Conservation (phyloP, 2,113 vertebrate species). For the Hipposideros armiger region DNA sequence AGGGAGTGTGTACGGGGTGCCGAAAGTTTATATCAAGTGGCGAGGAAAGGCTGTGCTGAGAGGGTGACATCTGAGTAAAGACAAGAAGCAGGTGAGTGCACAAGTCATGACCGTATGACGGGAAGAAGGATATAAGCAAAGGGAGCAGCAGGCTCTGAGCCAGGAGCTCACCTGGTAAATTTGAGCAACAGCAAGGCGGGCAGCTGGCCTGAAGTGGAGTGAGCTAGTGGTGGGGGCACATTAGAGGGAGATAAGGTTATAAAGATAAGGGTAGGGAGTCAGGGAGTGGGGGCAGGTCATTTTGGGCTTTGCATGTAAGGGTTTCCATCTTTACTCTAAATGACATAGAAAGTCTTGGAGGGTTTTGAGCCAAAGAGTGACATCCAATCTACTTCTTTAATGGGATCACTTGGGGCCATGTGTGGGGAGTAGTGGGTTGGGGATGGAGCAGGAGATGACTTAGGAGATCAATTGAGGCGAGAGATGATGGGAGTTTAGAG, state of each 20-base stretch:
- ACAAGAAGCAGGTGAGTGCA: not conserved
- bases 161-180: not conserved
- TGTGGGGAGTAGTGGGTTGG: not conserved
- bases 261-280: not conserved
- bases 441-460: not conserved
- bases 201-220: not conserved
- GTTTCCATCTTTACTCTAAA: not conserved
- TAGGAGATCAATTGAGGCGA: not conserved
- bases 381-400: conserved; percentile 14
- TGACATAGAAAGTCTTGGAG: not conserved
- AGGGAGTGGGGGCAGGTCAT: not conserved
- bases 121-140: not conserved
- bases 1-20: not conserved
- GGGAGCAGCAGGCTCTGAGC: not conserved
- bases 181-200: not conserved
- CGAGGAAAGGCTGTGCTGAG: not conserved
- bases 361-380: not conserved
- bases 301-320: not conserved
- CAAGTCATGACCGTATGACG: not conserved
- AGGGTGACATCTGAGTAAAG: not conserved
- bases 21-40: not conserved
- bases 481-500: not conserved
- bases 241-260: not conserved
- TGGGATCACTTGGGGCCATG: not conserved
- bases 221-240: not conserved